These are phyloP conservation scores for Caenorhabditis sp. DNA, from an alignment of 2,888 invertebrate species.

Conservation along the genomic window DNA sequence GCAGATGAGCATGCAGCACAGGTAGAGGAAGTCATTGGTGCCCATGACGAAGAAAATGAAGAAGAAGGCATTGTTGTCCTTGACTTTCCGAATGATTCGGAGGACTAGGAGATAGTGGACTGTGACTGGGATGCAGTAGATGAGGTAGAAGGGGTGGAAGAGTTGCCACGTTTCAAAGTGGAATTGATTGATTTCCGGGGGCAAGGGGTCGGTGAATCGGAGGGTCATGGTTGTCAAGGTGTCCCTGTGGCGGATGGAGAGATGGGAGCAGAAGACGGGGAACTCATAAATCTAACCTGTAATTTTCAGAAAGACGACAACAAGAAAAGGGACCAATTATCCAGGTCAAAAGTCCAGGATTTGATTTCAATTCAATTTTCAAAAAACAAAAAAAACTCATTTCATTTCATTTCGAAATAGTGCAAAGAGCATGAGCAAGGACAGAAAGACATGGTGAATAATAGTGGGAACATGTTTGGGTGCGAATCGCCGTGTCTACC, in stretches of 20 bases:
- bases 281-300: too few relatives aligned
- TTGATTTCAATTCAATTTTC: too few relatives aligned
- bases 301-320: too few relatives aligned
- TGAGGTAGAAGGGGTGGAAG: slow-evolving; percentile 34
- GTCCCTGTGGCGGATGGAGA: too few relatives aligned
- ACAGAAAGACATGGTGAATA: slow-evolving; percentile 9
- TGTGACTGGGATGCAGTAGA: slow-evolving; percentile 36
- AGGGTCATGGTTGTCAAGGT: not conserved
- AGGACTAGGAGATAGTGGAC: slow-evolving; percentile 28
- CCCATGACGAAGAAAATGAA: slow-evolving; percentile 34
- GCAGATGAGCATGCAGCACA: slow-evolving; percentile 21
- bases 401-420: too few relatives aligned
- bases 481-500: slow-evolving; percentile 24
- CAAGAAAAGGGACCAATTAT: too few relatives aligned
- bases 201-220: not conserved
- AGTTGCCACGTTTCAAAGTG: slow-evolving; percentile 43
- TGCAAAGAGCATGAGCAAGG: too few relatives aligned
- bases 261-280: too few relatives aligned
- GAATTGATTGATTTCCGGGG: not conserved
- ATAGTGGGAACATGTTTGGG: not conserved
- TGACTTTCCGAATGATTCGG: slow-evolving; percentile 28
- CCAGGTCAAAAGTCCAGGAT: too few relatives aligned
- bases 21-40: slow-evolving; percentile 25
- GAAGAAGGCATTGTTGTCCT: slow-evolving; percentile 12
- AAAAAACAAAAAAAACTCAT: too few relatives aligned